Evolutionary conservation across 2,113 vertebrate genomes (phyloP), one percentile per base, ranked within the genome.

Genomic region (Otocyon megalotis): DNA sequence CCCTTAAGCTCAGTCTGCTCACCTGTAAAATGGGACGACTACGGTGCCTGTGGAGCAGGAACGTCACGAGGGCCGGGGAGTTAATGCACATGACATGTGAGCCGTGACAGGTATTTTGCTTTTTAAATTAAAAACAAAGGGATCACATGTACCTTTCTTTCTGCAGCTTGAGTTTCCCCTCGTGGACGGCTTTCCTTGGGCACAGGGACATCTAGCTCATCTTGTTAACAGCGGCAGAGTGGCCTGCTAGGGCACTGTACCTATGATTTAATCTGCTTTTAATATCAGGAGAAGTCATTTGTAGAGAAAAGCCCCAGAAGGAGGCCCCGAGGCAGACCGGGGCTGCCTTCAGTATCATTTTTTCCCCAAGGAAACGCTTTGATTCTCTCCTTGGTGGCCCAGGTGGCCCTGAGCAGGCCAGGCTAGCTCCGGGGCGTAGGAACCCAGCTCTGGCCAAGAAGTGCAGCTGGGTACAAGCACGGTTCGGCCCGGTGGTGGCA

Each of bases 41-140:
- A 2, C 1, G 16, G 69, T 20, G 3, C 7, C 56, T 63, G 2
- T 53, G 0, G 0, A 4, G 0, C 5, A 1, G 24, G 54, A 16
- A 19, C 19, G 0, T 8, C 14, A 8, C 0, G 17, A 60, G 35
- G 82, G 43, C 26, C 0, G 16, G 65, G 16, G n/a, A 81, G 26
- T 10, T 12, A 4, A 15, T 1, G 10, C 30, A 14, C 22, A 15
- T 1, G 1, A 5, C 63, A 17, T 0, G 0, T 3, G 2, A 24
- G 62, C 56, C 17, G 0, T 5, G 19, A 4, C 11, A 12, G 26
- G 30, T 32, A 8, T 35, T 37, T 84, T 63, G 8, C 8, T 72
- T 83, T 72, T 86, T 54, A 24, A 54, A 22, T 48, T 53, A 83
- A 30, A 95, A 63, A 80, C 26, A 35, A 19, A 26, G 58, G 28